phyloP scores from a whole-genome alignment of 2,888 invertebrate genomes.

The Copidosoma aretas region DNA sequence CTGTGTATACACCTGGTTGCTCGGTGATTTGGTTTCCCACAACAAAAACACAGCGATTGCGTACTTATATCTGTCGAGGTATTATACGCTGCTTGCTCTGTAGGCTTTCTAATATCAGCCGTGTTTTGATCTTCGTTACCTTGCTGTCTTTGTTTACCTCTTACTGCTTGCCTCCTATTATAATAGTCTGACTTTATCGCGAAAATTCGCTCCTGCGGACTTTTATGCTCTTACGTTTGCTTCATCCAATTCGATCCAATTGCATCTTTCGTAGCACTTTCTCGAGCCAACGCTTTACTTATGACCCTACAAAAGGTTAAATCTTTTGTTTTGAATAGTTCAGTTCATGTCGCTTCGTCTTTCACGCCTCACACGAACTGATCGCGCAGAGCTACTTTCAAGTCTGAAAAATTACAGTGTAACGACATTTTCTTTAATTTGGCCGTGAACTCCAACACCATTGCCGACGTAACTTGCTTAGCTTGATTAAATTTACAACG shows the following conservation, averaged over 20 bases:
- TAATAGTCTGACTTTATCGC: too few species aligned
- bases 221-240: background rate
- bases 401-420: slow-evolving; percentile 25
- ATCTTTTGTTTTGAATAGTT: slow-evolving; percentile 25
- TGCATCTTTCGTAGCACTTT: background rate
- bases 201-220: too few species aligned
- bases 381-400: slow-evolving; percentile 12
- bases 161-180: too few species aligned
- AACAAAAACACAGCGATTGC: background rate
- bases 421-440: too few species aligned
- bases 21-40: background rate
- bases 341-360: slow-evolving; percentile 24
- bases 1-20: background rate
- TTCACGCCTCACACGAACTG: slow-evolving; percentile 27
- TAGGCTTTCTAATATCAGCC: background rate
- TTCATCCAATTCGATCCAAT: background rate
- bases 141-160: background rate
- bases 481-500: too few species aligned
- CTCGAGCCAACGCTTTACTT: background rate
- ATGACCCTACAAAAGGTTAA: slow-evolving; percentile 17
- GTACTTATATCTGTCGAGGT: too few species aligned
- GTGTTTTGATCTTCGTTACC: background rate
- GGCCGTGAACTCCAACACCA: too few species aligned
- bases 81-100: background rate
- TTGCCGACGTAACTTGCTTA: too few species aligned